Evolutionary conservation across 23 tunicate genomes (phyloP), one percentile per base, ranked within the genome.

Genomic region (Trididemnum nubilum): DNA sequence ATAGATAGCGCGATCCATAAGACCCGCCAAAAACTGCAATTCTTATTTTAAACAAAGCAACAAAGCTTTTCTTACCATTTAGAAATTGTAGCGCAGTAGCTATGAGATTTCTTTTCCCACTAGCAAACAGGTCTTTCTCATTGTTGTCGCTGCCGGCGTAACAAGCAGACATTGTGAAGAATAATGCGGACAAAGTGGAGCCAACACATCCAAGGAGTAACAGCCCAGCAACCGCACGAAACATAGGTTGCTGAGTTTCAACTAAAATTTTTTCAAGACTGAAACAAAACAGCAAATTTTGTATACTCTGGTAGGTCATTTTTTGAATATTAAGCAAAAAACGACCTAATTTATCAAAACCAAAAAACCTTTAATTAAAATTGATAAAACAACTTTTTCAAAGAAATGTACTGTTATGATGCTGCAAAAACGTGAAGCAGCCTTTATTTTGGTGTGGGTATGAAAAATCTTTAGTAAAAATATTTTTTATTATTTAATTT

Each of bases 141-240:
- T 23, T 35, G 71, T 49, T 15, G n/a, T 49, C 24, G 30, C 21
- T 19, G 2, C 29, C 65, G 1, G 77, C 85, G 23, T 40, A 4
- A 33, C 85, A 81, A 69, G 85, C 77, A 15, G 85, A 77, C 25
- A 69, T 12, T n/a, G 38, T 69, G 38, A 38, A 81, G 33, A 81
- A 69, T 5, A 67, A 23, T 1, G 71, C 33, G 28, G 85, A 69
- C 2, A 81, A 37, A 51, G 70, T 2, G 1, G 78, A 69, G 4
- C 85, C 77, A 15, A 70, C 37, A 24, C 77, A 26, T 1, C 85
- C 85, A 27, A 81, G 22, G 1, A 81, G 26, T 1, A 81, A n/a
- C 36, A 81, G 44, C 2, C 85, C 85, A 18, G 85, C 85, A 2
- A 64, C 52, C 1, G 64, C 57, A 19, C 84, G 84, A 63, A 64